These are phyloP conservation scores for Cephus nigrinus DNA, from an alignment of 2,888 invertebrate genomes.

Conservation along the genomic window DNA sequence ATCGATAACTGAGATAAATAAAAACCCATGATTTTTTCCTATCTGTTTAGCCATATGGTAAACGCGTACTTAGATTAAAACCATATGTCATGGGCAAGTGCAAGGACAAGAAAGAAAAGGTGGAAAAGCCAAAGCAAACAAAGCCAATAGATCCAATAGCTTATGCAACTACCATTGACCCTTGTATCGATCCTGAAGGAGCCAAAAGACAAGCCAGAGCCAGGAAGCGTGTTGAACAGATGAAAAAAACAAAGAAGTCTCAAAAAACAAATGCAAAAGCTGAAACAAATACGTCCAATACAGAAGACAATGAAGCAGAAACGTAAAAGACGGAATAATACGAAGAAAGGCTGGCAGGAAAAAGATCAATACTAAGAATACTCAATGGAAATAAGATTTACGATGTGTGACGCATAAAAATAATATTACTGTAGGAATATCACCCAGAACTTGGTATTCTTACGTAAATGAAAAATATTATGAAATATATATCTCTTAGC, in stretches of 20 bases:
- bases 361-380: background rate
- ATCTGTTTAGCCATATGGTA: conserved; percentile 37
- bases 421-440: background rate
- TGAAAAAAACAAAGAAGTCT: conserved; percentile 5
- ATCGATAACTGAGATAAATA: background rate
- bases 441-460: background rate
- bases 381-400: background rate
- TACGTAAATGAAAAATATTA: background rate
- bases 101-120: conserved; percentile 16
- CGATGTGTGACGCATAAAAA: background rate
- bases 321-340: background rate
- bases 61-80: conserved; percentile 34
- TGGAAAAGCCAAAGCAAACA: conserved; percentile 11
- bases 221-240: conserved; percentile 23
- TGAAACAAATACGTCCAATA: background rate
- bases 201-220: conserved; percentile 42
- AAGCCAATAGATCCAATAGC: conserved; percentile 39
- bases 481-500: background rate
- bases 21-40: background rate
- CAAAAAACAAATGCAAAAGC: background rate
- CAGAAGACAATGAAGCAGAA: background rate
- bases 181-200: conserved; percentile 39
- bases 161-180: conserved; percentile 45
- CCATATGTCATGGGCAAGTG: conserved; percentile 40
- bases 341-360: background rate